These are phyloP conservation scores for Corbicula japonica DNA, from an alignment of 2,888 invertebrate species.

Conservation along the genomic window DNA sequence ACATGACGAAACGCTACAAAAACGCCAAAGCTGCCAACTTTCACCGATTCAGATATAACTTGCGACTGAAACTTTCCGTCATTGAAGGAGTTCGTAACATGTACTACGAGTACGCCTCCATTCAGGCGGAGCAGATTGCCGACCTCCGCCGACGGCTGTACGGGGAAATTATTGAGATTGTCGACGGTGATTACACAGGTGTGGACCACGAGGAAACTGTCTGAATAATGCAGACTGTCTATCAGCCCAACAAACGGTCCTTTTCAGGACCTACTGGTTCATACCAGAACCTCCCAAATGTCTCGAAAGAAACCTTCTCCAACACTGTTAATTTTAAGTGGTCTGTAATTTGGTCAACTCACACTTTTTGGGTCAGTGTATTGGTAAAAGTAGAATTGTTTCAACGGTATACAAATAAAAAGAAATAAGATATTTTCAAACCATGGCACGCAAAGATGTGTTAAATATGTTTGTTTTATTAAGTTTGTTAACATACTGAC, in stretches of 20 bases:
- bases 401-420: too few relatives aligned
- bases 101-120: conserved; percentile 78
- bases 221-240: too few relatives aligned
- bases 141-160: conserved; percentile 57
- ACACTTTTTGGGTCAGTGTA: too few relatives aligned
- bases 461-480: too few relatives aligned
- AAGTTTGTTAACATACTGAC: too few relatives aligned
- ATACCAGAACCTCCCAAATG: conserved; percentile 2
- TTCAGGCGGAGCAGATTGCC: conserved; percentile 71
- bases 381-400: too few relatives aligned
- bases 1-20: conserved; percentile 70
- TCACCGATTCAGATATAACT: conserved; percentile 75
- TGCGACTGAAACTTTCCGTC: conserved; percentile 75
- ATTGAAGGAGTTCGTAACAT: conserved; percentile 78
- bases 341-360: too few relatives aligned
- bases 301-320: conserved; percentile 13
- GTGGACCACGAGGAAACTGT: conserved; percentile 6
- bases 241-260: conserved; percentile 12
- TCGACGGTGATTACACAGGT: conserved; percentile 13
- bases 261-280: conserved; percentile 27
- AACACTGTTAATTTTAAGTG: too few relatives aligned
- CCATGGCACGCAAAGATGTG: too few relatives aligned
- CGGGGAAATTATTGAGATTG: conserved; percentile 34
- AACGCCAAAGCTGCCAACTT: conserved; percentile 70
- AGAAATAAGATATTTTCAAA: too few relatives aligned